These are phyloP conservation scores for Hoplostethus atlanticus DNA, from an alignment of 2,797 vertebrate genomes.

Conservation along the genomic window DNA sequence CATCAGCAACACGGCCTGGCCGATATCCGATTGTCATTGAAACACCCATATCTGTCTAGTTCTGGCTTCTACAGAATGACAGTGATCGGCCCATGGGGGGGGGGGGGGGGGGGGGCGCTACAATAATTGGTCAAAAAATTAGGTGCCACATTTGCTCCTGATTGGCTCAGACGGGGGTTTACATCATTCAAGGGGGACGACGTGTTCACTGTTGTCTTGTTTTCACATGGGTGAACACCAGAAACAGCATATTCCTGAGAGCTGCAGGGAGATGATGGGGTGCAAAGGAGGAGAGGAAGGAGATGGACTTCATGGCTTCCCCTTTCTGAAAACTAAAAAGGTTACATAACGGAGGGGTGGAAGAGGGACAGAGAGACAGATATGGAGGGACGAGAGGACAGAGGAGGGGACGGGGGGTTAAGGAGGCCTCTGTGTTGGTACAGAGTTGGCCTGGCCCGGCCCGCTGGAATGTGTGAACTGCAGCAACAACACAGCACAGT, in stretches of 20 bases:
- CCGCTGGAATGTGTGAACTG: slow-evolving; percentile 82
- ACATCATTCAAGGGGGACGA: slow-evolving; percentile 19
- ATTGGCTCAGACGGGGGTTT: not conserved
- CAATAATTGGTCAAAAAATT: not conserved
- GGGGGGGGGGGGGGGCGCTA: slow-evolving; percentile 26
- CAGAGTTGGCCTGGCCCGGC: slow-evolving; percentile 57
- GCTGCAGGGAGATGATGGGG: not conserved
- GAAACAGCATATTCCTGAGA: not conserved
- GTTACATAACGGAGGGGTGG: not conserved
- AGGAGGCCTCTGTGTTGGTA: slow-evolving; percentile 61
- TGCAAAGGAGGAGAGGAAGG: not conserved
- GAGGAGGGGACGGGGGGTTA: slow-evolving; percentile 23
- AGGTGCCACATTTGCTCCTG: too few relatives aligned
- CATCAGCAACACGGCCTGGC: not conserved
- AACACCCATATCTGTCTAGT: too few relatives aligned
- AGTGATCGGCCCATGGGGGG: slow-evolving; percentile 3
- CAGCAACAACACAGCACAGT: slow-evolving; percentile 80
- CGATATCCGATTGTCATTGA: too few relatives aligned
- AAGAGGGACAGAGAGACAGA: slow-evolving; percentile 2
- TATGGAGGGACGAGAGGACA: slow-evolving; percentile 20
- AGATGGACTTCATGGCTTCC: not conserved
- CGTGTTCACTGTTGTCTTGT: too few relatives aligned
- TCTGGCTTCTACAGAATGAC: not conserved
- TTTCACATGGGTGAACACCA: too few relatives aligned
- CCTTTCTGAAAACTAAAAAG: not conserved